Base-by-base conservation (phyloP, 2,888 invertebrate genomes). In the Asteroscopus sphinx region DNA sequence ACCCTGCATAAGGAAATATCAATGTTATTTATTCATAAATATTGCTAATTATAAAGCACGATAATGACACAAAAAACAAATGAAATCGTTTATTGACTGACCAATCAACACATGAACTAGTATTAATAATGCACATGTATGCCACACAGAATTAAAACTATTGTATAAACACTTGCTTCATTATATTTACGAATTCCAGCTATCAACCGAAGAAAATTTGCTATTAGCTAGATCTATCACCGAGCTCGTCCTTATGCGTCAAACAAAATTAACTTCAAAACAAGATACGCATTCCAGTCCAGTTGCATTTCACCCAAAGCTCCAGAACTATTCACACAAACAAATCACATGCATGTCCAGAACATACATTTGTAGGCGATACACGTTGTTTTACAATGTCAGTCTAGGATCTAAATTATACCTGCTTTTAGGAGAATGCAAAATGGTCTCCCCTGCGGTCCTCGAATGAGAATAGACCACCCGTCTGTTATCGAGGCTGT, bases 1-100 rank as follows among this genome's bases (percentile, higher is more conserved):
- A 45, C 15, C 17, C 8, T 21, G 4, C 6, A 21, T 66, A 41
- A 49, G 21, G 33, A 45, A 36, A 36, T 28, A 40, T 36, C 4
- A n/a, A 17, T 16, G 7, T 5, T 33, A 37, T 30, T 32, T 58
- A 44, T 11, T 44, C 40, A 28, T n/a, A n/a, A n/a, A n/a, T n/a
- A 40, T 30, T 30, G 9, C 13, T 40, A 28, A 21, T 62, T 47
- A 47, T 12, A 47, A 44, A 7, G n/a, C 30, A 16, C 6, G 36
- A 28, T 45, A 41, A 62, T 61, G 40, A 45, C n/a, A 55, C 37
- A 55, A 49, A 25, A 42, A 46, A 46, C 17, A 46, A 42, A 25
- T 28, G 47, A 35, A 45, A 16, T 7, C 16, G 21, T 33, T 48
- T 37, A 28, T 46, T 39, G 26, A 26, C 11, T 39, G 26, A 26